phyloP scores from a whole-genome alignment of 2,888 invertebrate species.

The Tenthredo distinguenda region DNA sequence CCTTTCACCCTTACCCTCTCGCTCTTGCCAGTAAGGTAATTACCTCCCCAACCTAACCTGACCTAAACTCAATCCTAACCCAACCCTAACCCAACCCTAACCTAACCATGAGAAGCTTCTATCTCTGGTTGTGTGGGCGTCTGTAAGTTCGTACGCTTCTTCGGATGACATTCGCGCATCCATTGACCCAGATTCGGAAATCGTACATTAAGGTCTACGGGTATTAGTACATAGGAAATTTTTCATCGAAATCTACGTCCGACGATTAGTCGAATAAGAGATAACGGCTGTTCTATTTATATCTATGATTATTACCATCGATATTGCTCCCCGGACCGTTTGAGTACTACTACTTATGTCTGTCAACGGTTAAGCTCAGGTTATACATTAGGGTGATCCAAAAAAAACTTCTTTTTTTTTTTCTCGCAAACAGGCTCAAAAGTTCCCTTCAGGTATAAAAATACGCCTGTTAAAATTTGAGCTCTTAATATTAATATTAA shows the following conservation, averaged over 20 bases:
- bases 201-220: background rate
- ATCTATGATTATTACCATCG: background rate
- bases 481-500: too few relatives aligned
- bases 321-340: background rate
- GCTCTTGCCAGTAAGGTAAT: constrained; percentile 45
- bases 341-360: background rate
- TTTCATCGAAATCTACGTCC: background rate
- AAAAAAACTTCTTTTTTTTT: too few relatives aligned
- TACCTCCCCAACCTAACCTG: constrained; percentile 10
- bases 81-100: background rate
- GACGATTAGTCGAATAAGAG: background rate
- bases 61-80: background rate
- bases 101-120: constrained; percentile 13
- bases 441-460: too few relatives aligned
- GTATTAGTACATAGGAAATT: background rate
- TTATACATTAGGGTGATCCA: background rate
- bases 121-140: background rate
- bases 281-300: background rate
- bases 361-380: background rate
- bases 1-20: constrained; percentile 44
- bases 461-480: too few relatives aligned
- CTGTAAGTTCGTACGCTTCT: background rate
- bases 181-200: constrained; percentile 37
- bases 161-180: constrained; percentile 28
- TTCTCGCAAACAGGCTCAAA: too few relatives aligned